Base-by-base conservation (phyloP, 2,113 vertebrate genomes). In the Calidris pugnax region DNA sequence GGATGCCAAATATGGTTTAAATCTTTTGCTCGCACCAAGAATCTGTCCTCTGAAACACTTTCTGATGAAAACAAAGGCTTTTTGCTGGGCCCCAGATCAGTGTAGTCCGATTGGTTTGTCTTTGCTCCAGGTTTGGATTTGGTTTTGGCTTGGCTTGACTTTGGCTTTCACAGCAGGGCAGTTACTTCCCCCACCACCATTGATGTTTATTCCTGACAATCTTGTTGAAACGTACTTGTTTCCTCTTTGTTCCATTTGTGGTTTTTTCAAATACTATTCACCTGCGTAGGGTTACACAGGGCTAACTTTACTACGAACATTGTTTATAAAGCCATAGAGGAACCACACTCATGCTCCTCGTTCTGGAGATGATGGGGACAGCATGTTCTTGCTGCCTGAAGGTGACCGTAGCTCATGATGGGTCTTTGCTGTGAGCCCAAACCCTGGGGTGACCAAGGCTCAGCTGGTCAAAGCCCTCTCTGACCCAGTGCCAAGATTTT, bases 321-420 rank as follows among this genome's bases (percentile, higher is more conserved):
- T 39, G 6, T 37, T 71, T 18, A 32, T 63, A 47, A 86, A 84
- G 28, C 16, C 0, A 0, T 12, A 50, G 35, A 83, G 41, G 62
- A 83, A 3, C 35, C 14, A 22, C 0, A 3, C 12, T 74, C 4
- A 3, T 14, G n/a, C 27, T 78, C 20, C 32, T 68, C 21, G 2
- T 17, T 43, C 66, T 48, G 85, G n/a, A 19, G 37, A 4, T 20
- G 66, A 12, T 22, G 69, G 27, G 33, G 17, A 37, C 37, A 9
- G n/a, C 62, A 13, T 0, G 1, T 33, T 33, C 81, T 28, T 24
- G 21, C 53, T 83, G 76, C 60, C 55, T n/a, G 50, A 21, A 57
- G 39, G 3, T 18, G 35, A 9, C 32, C 0, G 0, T 26, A 22
- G n/a, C 35, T 71, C 7, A 8, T 3, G 43, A 5, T 10, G 41